Evolutionary conservation across 2,113 vertebrate species (phyloP).

Genomic region (Vanacampus margaritifer): DNA sequence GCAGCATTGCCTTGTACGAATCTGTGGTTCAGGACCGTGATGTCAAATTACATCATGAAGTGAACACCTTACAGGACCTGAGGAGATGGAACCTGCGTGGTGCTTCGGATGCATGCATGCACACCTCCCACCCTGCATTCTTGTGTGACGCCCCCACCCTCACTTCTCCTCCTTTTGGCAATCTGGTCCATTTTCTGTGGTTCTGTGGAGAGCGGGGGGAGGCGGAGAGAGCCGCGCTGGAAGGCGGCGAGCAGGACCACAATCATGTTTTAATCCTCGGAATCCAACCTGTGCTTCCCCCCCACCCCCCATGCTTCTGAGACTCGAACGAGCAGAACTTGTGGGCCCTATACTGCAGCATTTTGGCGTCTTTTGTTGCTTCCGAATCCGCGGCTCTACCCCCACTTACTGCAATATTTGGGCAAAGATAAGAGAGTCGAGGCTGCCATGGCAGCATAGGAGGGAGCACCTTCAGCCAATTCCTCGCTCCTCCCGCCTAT

Average conservation of each 20-base stretch:
- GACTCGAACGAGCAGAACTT: constrained; percentile 38
- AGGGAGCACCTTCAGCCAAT: constrained; percentile 55
- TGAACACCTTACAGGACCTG: constrained; percentile 25
- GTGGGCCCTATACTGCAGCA: constrained; percentile 70
- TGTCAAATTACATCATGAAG: constrained; percentile 54
- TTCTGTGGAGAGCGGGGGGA: constrained; percentile 63
- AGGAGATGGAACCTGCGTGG: constrained; percentile 60
- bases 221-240: constrained; percentile 62
- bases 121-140: constrained; percentile 58
- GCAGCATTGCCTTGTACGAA: no score
- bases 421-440: constrained; percentile 72
- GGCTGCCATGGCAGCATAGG: constrained; percentile 64
- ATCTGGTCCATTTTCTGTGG: constrained; percentile 63
- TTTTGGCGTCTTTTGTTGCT: constrained; percentile 64
- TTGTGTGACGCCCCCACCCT: constrained; percentile 5
- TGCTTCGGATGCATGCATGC: constrained; percentile 38
- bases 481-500: constrained; percentile 49
- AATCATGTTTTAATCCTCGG: constrained; percentile 48
- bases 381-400: constrained; percentile 62
- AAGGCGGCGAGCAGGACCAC: constrained; percentile 42
- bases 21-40: neutral
- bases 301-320: constrained; percentile 20
- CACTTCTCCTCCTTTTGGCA: constrained; percentile 46
- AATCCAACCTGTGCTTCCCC: constrained; percentile 62
- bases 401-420: constrained; percentile 68